Conservation (phyloP, 1,140 invertebrate species). For the Pinna nobilis region DNA sequence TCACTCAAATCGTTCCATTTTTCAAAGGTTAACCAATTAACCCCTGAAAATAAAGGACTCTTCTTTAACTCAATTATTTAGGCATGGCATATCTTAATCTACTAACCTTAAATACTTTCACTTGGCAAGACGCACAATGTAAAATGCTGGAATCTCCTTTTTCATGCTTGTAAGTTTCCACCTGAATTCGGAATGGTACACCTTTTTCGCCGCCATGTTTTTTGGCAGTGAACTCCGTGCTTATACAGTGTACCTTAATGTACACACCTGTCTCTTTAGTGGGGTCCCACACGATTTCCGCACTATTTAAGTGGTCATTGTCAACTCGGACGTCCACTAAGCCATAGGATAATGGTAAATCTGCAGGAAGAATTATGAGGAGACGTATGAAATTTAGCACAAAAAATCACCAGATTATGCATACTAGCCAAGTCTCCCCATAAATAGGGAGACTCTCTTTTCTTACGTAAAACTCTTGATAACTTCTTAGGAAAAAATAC, state of each 20-base stretch:
- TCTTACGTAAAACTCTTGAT: no score
- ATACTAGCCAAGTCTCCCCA: no score
- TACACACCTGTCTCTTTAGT: conserved; percentile 94
- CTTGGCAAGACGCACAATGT: conserved; percentile 95
- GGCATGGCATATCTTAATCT: no score
- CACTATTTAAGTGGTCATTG: conserved; percentile 83
- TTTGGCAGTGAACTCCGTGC: conserved; percentile 97
- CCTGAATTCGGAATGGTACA: conserved; percentile 95
- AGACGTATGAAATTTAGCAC: not conserved
- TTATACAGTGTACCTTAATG: conserved; percentile 90
- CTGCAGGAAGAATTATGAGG: conserved; percentile 70
- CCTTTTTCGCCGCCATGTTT: conserved; percentile 99
- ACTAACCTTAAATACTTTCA: conserved; percentile 87
- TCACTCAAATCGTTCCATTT: no score
- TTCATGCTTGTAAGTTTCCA: conserved; percentile 79
- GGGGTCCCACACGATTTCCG: conserved; percentile 96
- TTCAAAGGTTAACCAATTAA: no score
- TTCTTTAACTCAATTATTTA: no score
- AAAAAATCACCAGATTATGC: no score
- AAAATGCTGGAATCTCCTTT: conserved; percentile 77
- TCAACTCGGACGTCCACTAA: conserved; percentile 88
- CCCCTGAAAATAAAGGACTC: no score
- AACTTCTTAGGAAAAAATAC: no score
- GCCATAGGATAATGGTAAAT: conserved; percentile 95
- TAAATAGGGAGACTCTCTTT: no score